phyloP scores from a whole-genome alignment of 37 sponge, comb jelly and placozoan genomes.

The Sycon ciliatum region DNA sequence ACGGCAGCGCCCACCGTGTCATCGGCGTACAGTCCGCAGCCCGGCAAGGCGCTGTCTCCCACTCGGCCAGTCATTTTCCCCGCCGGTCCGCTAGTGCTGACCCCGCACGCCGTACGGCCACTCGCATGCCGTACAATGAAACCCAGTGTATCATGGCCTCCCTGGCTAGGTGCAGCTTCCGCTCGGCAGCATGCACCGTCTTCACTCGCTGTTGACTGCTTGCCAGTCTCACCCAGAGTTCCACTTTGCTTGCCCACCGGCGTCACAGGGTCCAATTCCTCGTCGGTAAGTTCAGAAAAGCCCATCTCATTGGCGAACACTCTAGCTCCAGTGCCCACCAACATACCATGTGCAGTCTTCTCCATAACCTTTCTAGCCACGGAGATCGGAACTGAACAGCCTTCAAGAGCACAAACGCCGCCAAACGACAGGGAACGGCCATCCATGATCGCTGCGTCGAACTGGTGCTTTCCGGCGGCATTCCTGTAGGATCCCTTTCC shows the following conservation, averaged over 20 bases:
- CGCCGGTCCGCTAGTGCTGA: conserved; percentile 68
- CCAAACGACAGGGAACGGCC: too few species aligned
- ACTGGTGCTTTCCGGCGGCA: neutral
- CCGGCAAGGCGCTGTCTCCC: conserved; percentile 72
- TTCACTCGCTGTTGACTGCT: conserved; percentile 23
- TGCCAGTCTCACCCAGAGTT: neutral
- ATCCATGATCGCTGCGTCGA: too few species aligned
- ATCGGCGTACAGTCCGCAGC: conserved; percentile 72
- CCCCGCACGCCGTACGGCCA: conserved; percentile 20
- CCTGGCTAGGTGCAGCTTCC: neutral
- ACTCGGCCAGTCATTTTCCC: conserved; percentile 59
- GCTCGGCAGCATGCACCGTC: conserved; percentile 16
- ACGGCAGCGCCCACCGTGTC: conserved; percentile 27
- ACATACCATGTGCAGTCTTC: conserved; percentile 33
- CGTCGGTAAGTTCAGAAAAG: conserved; percentile 27
- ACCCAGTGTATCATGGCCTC: conserved; percentile 53
- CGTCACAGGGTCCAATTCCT: neutral
- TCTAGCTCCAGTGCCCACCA: conserved; percentile 60
- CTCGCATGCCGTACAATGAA: conserved; percentile 35
- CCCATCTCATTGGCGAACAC: conserved; percentile 45
- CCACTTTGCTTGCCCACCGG: neutral
- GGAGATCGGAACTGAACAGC: too few species aligned
- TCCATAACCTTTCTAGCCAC: conserved; percentile 60
- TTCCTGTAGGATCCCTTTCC: neutral
- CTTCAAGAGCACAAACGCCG: too few species aligned